Conservation (phyloP, 2,113 vertebrate species). For the Hucho hucho region DNA sequence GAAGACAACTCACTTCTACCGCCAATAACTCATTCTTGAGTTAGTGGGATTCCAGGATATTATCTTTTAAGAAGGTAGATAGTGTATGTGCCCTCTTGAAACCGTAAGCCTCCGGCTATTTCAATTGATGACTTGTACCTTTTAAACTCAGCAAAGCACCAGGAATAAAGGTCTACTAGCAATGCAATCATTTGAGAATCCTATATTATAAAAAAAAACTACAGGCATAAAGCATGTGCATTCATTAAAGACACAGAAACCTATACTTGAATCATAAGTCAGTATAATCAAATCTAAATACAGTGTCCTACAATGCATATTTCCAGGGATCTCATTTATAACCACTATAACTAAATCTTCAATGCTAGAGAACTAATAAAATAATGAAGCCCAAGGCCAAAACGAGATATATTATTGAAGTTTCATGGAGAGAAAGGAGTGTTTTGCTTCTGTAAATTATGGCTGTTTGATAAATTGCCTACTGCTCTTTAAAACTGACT, state of each 20-base stretch:
- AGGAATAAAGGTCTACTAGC: background rate
- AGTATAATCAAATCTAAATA: background rate
- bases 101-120: background rate
- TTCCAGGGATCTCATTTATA: background rate
- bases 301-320: background rate
- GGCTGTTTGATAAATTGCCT: slow-evolving; percentile 10
- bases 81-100: background rate
- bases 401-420: slow-evolving; percentile 32
- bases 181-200: slow-evolving; percentile 8
- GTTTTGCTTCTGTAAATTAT: slow-evolving; percentile 28
- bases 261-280: background rate
- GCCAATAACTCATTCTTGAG: too few species aligned
- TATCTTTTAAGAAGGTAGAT: too few species aligned
- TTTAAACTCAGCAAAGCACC: background rate
- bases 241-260: background rate
- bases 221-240: background rate
- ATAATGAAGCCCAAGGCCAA: background rate
- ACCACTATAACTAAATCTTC: background rate
- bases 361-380: background rate
- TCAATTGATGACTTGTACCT: background rate
- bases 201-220: background rate
- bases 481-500: background rate
- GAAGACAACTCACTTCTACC: background rate
- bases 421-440: background rate
- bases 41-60: too few species aligned